These are phyloP conservation scores for Thymelicus sylvestris DNA, from an alignment of 2,888 invertebrate species.

Conservation along the genomic window DNA sequence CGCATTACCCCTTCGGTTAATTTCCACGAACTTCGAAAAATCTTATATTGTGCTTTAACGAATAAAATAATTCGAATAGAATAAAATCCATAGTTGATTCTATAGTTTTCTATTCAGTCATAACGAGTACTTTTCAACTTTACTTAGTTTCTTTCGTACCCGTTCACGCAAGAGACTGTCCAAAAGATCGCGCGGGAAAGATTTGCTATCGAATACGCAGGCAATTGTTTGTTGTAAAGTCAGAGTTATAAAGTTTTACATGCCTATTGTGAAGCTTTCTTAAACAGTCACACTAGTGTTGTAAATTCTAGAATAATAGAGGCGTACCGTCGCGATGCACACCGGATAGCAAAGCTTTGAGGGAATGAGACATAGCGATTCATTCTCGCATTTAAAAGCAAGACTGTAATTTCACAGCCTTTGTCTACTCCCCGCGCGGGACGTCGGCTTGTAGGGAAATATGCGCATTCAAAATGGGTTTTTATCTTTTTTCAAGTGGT, in stretches of 20 bases:
- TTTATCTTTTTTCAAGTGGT: conserved; percentile 79
- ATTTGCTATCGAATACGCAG: not conserved
- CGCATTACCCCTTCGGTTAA: no score
- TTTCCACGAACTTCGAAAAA: no score
- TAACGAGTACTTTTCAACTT: no score
- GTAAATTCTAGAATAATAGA: conserved; percentile 60
- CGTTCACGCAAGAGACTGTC: not conserved
- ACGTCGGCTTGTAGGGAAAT: conserved; percentile 70
- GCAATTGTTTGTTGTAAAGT: no score
- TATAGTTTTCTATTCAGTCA: no score
- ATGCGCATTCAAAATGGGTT: conserved; percentile 80
- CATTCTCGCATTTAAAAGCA: conserved; percentile 83
- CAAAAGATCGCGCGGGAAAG: not conserved
- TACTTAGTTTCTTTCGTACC: no score
- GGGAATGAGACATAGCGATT: conserved; percentile 79
- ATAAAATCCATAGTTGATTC: no score
- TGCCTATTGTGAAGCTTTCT: not conserved
- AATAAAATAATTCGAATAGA: no score
- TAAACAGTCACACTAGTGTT: conserved; percentile 37
- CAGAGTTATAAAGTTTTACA: no score
- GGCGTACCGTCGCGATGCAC: conserved; percentile 58
- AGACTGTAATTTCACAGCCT: conserved; percentile 82
- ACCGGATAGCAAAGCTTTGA: conserved; percentile 75
- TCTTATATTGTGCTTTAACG: no score
- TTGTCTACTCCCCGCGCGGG: conserved; percentile 67